Percentiles rank a stretch among this genome's conserved stretches.
phyloP scores from a whole-genome alignment of 2,113 vertebrate genomes.

The Peromyscus leucopus region DNA sequence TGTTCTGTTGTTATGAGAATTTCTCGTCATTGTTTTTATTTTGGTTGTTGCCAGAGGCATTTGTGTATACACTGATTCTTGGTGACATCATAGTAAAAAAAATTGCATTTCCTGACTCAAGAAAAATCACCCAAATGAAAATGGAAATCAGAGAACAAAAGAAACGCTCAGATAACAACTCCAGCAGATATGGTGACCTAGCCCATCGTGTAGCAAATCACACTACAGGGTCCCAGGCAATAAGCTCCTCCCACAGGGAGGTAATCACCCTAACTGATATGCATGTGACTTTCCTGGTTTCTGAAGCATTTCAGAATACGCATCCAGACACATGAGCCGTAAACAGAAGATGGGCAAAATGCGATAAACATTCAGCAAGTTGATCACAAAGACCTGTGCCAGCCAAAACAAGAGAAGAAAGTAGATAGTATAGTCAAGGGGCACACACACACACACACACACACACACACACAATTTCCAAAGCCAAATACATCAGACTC shows the following conservation, averaged over 20 bases:
- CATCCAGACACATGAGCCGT: neutral
- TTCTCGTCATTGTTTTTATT: neutral
- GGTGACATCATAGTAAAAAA: neutral
- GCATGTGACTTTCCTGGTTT: neutral
- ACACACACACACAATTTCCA: neutral
- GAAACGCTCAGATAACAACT: neutral
- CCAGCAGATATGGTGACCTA: neutral
- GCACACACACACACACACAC: neutral
- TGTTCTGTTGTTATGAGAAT: neutral
- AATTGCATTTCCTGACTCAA: neutral
- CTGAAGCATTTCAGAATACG: neutral
- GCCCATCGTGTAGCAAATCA: neutral
- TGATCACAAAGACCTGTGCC: neutral
- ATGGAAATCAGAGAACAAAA: neutral
- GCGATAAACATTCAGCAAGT: neutral
- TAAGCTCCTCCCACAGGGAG: neutral
- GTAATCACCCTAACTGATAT: neutral
- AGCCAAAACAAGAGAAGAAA: conserved; percentile 28
- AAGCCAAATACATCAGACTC: neutral
- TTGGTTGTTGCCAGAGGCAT: conserved; percentile 5
- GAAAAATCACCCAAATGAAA: conserved; percentile 30
- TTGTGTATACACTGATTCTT: neutral
- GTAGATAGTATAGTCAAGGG: neutral
- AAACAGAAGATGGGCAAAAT: neutral
- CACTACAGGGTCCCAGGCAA: neutral